Percentiles rank a stretch among this genome's conserved stretches.
phyloP scores from a whole-genome alignment of 2,888 invertebrate genomes.

The Isoperla grammatica region DNA sequence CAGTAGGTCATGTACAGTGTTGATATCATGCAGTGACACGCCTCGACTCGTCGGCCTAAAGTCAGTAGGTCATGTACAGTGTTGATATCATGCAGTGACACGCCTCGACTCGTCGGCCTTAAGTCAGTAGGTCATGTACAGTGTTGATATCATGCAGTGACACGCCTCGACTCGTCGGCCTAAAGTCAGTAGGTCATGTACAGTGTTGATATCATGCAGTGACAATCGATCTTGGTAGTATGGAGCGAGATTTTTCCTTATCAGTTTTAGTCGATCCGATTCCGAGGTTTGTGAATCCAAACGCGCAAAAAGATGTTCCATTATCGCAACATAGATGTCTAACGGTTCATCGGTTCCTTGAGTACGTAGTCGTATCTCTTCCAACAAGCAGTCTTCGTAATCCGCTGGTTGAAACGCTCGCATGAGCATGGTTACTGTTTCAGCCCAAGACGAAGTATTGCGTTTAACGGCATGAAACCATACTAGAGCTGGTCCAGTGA shows the following conservation, averaged over 20 bases:
- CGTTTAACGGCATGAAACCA: constrained; percentile 37
- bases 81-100: no score
- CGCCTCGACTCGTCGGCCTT: no score
- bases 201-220: constrained; percentile 8
- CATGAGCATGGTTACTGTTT: constrained; percentile 21
- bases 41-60: no score
- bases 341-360: constrained; percentile 34
- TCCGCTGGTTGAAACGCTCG: constrained; percentile 30
- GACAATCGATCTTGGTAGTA: constrained; percentile 20
- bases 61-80: no score
- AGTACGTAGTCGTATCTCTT: constrained; percentile 28
- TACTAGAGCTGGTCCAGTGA: constrained; percentile 29
- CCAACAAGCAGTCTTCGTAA: constrained; percentile 32
- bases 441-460: constrained; percentile 23
- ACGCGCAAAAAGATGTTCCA: constrained; percentile 30
- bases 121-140: no score
- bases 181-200: constrained; percentile 12
- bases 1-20: no score
- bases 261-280: constrained; percentile 19
- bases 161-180: constrained; percentile 27
- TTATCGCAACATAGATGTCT: constrained; percentile 33
- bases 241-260: constrained; percentile 26
- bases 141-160: no score
- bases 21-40: no score
- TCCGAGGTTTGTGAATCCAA: constrained; percentile 20